phyloP scores from a whole-genome alignment of 2,797 vertebrate species.

The Eremophila alpestris region DNA sequence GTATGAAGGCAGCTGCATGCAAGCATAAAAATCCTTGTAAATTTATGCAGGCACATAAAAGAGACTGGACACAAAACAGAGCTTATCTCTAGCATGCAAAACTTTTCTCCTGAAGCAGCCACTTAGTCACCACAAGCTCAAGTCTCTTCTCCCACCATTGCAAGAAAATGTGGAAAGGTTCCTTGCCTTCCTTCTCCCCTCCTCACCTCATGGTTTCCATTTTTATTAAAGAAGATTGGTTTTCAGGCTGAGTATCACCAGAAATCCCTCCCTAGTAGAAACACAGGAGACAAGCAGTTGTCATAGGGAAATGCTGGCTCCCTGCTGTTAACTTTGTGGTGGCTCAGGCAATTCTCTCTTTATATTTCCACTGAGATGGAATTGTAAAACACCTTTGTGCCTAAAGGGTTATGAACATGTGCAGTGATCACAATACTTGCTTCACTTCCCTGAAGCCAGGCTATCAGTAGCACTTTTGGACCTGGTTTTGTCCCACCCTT shows the following conservation, averaged over 20 bases:
- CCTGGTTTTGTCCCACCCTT: background rate
- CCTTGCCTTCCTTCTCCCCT: background rate
- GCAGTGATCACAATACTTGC: background rate
- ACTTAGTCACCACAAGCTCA: background rate
- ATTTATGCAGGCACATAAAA: background rate
- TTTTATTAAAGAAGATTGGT: background rate
- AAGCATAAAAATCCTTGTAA: background rate
- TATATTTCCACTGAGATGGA: background rate
- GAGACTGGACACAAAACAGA: background rate
- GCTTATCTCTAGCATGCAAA: background rate
- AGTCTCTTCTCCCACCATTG: background rate
- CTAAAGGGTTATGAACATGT: background rate
- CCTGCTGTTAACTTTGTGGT: background rate
- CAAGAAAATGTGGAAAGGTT: background rate
- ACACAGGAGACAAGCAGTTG: background rate
- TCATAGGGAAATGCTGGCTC: background rate
- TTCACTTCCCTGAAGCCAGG: background rate
- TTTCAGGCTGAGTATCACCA: background rate
- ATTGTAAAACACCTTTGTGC: background rate
- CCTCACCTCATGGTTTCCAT: background rate
- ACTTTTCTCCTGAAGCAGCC: background rate
- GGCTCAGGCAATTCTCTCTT: background rate
- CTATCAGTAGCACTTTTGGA: background rate
- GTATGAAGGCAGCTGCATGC: background rate
- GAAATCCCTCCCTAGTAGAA: background rate